Evolutionary conservation across 2,888 invertebrate species (phyloP).

Genomic region (Machimus atricapillus): DNA sequence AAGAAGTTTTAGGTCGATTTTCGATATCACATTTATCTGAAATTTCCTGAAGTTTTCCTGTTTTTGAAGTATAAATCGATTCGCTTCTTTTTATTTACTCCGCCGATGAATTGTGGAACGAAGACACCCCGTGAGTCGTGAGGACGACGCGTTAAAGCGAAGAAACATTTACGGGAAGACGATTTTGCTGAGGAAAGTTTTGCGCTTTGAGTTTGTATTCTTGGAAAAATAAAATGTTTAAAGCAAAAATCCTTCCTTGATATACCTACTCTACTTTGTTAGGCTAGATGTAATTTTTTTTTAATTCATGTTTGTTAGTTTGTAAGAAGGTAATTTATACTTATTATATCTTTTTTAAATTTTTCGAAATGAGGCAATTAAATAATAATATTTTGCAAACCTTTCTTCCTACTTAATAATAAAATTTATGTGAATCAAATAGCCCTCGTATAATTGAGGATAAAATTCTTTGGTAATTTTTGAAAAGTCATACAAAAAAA

Average conservation of each 20-base stretch:
- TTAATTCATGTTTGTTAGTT: too few species aligned
- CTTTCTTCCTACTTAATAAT: too few species aligned
- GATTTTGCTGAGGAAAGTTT: not conserved
- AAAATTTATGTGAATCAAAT: too few species aligned
- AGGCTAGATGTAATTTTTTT: not conserved
- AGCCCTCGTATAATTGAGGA: too few species aligned
- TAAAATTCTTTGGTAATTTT: too few species aligned
- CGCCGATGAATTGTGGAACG: not conserved
- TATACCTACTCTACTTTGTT: not conserved
- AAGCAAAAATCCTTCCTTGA: not conserved
- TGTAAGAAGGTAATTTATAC: too few species aligned
- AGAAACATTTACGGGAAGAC: not conserved
- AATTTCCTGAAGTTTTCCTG: slow-evolving; percentile 47
- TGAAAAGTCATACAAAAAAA: too few species aligned
- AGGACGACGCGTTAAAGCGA: not conserved
- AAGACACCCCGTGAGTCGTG: not conserved
- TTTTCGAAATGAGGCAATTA: too few species aligned
- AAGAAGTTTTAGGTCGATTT: slow-evolving; percentile 41
- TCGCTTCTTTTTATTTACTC: slow-evolving; percentile 31
- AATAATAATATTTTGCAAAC: too few species aligned
- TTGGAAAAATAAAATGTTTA: not conserved
- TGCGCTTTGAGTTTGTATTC: not conserved
- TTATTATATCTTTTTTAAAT: too few species aligned
- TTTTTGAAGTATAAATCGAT: slow-evolving; percentile 46
- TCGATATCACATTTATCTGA: slow-evolving; percentile 46